Base-by-base conservation (phyloP, 1,140 invertebrate species). In the Drosophila auraria region DNA sequence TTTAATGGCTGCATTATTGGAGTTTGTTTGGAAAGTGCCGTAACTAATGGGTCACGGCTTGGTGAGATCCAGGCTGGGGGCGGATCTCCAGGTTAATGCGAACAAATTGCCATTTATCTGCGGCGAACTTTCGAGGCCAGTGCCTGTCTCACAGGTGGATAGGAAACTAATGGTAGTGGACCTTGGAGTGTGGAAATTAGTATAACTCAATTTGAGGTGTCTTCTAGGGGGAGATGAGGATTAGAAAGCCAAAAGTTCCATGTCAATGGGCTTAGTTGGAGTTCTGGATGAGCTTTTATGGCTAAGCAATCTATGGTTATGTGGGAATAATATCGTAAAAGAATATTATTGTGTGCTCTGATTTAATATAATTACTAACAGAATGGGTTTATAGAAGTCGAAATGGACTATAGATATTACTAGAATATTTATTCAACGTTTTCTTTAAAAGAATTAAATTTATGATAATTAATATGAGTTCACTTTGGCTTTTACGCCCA, bases 1-100 rank as follows among this genome's bases (percentile, higher is more conserved):
- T 87, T 84, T 87, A 89, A 87, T 87, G 84, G 84, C 84, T 89
- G 81, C 71, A 87, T 87, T 89, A 87, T 87, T 87, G 84, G 81
- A 87, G 69, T 87, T 87, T 83, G 74, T 83, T 63, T 68, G 65
- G 76, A 78, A 82, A 90, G 73, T 90, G 78, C 66, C 78, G 59
- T 79, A 84, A 90, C 78, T 70, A 87, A 87, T 89, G 84, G 81
- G 73, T 69, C 76, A 84, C 78, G 81, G 65, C 36, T 89, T 36
- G 40, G 25, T 78, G 77, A 33, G 20, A 47, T 44, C 4, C 12
- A 3, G 9, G 11, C 0, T 36, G 61, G 33, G 53, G 23, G 30
- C 23, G 38, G 42, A 74, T 30, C 63, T 69, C 45, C 27, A 33
- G 68, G 36, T 51, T 73, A 73, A 73, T 73, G 74, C 75, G 74